phyloP scores from a whole-genome alignment of 2,797 vertebrate species.

The Manis pentadactyla region DNA sequence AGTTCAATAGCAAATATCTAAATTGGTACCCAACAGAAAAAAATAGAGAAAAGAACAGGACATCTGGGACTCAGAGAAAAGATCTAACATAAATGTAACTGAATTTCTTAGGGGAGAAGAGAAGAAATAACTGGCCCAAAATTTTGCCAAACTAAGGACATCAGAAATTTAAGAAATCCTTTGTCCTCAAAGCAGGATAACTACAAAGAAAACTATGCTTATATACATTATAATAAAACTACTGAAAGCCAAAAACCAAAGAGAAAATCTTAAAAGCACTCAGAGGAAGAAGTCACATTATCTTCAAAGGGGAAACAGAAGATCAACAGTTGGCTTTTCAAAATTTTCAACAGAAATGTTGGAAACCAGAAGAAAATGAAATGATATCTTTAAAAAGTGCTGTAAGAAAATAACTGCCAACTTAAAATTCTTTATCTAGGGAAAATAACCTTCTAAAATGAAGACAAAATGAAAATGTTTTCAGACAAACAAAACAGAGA shows the following conservation, averaged over 20 bases:
- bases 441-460: constrained; percentile 35
- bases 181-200: background rate
- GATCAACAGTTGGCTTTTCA: constrained; percentile 2
- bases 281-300: constrained; percentile 3
- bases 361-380: constrained; percentile 42
- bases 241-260: constrained; percentile 11
- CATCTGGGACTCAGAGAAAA: background rate
- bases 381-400: background rate
- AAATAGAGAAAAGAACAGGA: background rate
- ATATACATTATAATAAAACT: background rate
- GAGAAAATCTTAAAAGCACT: constrained; percentile 38
- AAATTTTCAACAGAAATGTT: constrained; percentile 32
- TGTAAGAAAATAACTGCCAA: background rate
- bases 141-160: background rate
- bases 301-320: constrained; percentile 15
- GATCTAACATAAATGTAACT: background rate
- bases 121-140: background rate
- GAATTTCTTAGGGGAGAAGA: background rate
- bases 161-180: constrained; percentile 2
- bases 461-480: constrained; percentile 41
- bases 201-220: constrained; percentile 23
- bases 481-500: constrained; percentile 41
- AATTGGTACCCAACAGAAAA: background rate
- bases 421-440: background rate
- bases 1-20: constrained; percentile 4